phyloP scores from a whole-genome alignment of 2,888 invertebrate genomes.

The Morinoia aosen region DNA sequence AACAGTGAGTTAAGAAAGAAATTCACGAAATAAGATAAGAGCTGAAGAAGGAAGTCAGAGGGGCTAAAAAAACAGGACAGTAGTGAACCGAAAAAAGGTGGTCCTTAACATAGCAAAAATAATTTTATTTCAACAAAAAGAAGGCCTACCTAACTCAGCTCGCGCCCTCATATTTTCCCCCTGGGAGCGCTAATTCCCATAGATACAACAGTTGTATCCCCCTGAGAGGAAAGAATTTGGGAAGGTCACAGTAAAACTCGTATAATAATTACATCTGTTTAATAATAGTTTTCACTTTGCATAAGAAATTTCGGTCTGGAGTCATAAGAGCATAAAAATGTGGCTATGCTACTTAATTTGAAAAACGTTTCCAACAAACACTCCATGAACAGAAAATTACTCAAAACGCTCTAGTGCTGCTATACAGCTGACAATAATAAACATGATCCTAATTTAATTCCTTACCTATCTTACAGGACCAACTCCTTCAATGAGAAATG shows the following conservation, averaged over 20 bases:
- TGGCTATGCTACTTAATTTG: neutral
- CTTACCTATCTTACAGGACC: neutral
- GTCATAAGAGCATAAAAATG: neutral
- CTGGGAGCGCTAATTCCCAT: too few relatives aligned
- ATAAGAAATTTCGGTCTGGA: neutral
- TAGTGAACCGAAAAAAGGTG: too few relatives aligned
- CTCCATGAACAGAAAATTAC: neutral
- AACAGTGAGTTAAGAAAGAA: too few relatives aligned
- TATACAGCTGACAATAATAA: neutral
- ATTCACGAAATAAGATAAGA: too few relatives aligned
- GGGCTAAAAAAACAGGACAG: too few relatives aligned
- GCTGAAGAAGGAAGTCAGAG: too few relatives aligned
- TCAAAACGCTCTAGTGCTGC: neutral
- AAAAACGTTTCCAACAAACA: neutral
- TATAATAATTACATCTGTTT: neutral
- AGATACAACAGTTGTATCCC: too few relatives aligned
- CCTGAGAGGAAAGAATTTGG: too few relatives aligned
- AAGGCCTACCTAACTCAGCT: too few relatives aligned
- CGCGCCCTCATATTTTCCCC: too few relatives aligned
- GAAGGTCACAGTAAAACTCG: neutral
- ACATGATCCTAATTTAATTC: neutral
- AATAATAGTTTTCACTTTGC: neutral
- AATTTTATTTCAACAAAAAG: too few relatives aligned
- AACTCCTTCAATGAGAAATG: neutral
- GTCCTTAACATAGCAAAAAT: too few relatives aligned